Evolutionary conservation across 2,113 vertebrate genomes (phyloP).

Genomic region (Oryzias javanicus): DNA sequence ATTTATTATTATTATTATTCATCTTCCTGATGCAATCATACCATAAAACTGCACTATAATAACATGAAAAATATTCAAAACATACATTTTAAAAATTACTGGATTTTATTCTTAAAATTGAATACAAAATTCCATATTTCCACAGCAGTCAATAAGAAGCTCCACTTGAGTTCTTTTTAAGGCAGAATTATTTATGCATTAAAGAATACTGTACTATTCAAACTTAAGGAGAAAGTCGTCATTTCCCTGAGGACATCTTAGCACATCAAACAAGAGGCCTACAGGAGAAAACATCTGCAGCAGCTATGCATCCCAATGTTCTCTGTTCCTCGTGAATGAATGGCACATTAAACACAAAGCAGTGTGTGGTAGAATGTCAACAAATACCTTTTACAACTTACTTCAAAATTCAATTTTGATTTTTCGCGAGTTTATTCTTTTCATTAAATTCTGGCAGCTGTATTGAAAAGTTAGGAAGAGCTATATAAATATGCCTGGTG

Average conservation of each 20-base stretch:
- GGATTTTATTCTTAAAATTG: slow-evolving; percentile 43
- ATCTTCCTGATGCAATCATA: too few relatives aligned
- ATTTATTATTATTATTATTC: too few relatives aligned
- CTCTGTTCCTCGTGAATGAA: not conserved
- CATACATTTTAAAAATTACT: not conserved
- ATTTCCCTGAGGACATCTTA: slow-evolving; percentile 48
- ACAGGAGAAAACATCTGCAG: slow-evolving; percentile 3
- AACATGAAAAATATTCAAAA: not conserved
- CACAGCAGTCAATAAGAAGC: slow-evolving; percentile 4
- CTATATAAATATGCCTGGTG: slow-evolving; percentile 5
- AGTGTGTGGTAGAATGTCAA: not conserved
- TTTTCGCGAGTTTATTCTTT: slow-evolving; percentile 7
- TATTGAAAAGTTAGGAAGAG: not conserved
- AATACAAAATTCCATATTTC: slow-evolving; percentile 34
- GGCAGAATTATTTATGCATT: too few relatives aligned
- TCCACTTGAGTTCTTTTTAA: not conserved
- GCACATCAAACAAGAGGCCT: slow-evolving; percentile 12
- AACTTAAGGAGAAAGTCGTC: not conserved
- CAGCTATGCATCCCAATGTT: not conserved
- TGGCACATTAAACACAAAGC: slow-evolving; percentile 27
- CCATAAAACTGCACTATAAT: not conserved
- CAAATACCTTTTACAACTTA: not conserved
- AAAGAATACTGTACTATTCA: too few relatives aligned
- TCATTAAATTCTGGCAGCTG: slow-evolving; percentile 11
- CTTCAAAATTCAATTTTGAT: not conserved